Evolutionary conservation across 1,140 invertebrate genomes (phyloP).

Genomic region (Stenopsyche tienmushanensis): DNA sequence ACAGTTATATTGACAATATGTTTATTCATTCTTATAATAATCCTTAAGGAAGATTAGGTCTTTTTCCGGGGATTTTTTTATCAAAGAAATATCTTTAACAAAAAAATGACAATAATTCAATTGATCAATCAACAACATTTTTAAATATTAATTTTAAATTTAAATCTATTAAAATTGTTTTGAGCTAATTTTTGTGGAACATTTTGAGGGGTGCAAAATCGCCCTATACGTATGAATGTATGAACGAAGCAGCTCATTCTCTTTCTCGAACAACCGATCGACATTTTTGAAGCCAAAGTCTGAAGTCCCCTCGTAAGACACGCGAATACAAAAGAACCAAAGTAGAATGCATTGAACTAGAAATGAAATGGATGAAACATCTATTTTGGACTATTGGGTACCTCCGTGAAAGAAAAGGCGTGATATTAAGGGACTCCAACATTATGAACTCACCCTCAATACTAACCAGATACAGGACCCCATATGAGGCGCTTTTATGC

Average conservation of each 20-base stretch:
- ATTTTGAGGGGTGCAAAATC: background rate
- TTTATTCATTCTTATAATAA: background rate
- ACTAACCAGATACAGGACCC: conserved; percentile 15
- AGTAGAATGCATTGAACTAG: conserved; percentile 14
- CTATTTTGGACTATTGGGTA: conserved; percentile 24
- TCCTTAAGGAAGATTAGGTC: background rate
- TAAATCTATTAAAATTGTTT: too few relatives aligned
- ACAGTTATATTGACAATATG: background rate
- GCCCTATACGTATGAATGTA: background rate
- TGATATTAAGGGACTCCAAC: conserved; percentile 22
- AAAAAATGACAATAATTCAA: background rate
- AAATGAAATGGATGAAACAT: conserved; percentile 19
- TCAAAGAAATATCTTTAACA: background rate
- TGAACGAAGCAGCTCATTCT: background rate
- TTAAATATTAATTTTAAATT: too few relatives aligned
- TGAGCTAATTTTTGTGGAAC: too few relatives aligned
- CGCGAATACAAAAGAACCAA: background rate
- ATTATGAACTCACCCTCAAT: conserved; percentile 38
- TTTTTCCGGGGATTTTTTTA: background rate
- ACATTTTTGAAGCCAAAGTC: too few relatives aligned
- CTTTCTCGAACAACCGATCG: background rate
- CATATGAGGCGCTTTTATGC: too few relatives aligned
- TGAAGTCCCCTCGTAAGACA: too few relatives aligned
- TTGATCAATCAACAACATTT: too few relatives aligned
- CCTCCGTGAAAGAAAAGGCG: conserved; percentile 36